Percentiles rank a stretch among this genome's conserved stretches.
phyloP scores from a whole-genome alignment of 1,140 invertebrate genomes.

The Tribolium castaneum region DNA sequence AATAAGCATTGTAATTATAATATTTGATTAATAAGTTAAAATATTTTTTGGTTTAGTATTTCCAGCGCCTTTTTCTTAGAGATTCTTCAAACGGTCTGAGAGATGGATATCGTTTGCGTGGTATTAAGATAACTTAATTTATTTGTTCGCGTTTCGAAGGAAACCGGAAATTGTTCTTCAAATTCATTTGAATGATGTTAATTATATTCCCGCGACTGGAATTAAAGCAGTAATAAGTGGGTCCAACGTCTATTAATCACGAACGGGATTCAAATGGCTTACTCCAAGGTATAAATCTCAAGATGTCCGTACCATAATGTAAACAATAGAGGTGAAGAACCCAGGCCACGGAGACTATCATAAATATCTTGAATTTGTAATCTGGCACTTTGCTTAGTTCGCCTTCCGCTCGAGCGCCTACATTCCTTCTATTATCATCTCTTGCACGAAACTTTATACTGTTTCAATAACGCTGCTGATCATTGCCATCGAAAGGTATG shows the following conservation, averaged over 20 bases:
- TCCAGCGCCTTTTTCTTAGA: no score
- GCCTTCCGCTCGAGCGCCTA: conserved; percentile 56
- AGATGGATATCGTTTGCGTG: no score
- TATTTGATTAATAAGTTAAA: no score
- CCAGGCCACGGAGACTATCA: conserved; percentile 56
- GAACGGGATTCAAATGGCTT: conserved; percentile 54
- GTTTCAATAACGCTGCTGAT: conserved; percentile 55
- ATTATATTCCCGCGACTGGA: conserved; percentile 28
- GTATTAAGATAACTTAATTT: neutral
- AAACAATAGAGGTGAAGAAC: conserved; percentile 60
- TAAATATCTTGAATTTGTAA: conserved; percentile 60
- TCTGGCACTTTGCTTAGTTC: conserved; percentile 59
- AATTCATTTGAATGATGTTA: conserved; percentile 16
- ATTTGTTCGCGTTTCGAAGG: neutral
- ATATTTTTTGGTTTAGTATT: no score
- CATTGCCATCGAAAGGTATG: conserved; percentile 54
- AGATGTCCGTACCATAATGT: conserved; percentile 60
- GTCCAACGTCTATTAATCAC: conserved; percentile 53
- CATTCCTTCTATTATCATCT: conserved; percentile 57
- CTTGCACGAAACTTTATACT: conserved; percentile 47
- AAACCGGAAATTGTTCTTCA: neutral
- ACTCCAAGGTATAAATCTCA: conserved; percentile 57
- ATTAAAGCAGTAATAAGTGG: conserved; percentile 48
- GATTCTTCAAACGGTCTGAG: no score
- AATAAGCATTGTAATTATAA: no score